Evolutionary conservation across 2,113 vertebrate genomes (phyloP).

Genomic region (Tyto alba): DNA sequence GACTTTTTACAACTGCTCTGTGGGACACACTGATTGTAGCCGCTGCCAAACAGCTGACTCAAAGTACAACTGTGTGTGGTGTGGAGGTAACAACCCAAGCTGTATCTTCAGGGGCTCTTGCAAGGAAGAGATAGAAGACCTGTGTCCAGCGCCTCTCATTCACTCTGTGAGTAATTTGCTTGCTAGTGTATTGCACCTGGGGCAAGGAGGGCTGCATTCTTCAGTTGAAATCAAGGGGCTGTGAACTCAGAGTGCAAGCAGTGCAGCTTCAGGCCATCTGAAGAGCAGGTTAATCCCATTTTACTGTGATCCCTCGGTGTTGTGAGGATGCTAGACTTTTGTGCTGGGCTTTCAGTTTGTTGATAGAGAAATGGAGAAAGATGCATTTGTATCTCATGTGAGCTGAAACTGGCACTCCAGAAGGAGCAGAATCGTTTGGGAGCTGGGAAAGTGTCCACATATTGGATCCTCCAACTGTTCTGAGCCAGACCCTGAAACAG

Average conservation of each 20-base stretch:
- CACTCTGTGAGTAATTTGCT: constrained; percentile 76
- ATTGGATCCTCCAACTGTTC: background rate
- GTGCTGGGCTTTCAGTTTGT: background rate
- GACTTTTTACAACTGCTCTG: constrained; percentile 92
- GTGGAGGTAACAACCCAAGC: constrained; percentile 75
- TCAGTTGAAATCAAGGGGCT: background rate
- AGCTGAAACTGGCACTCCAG: background rate
- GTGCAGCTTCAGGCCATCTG: background rate
- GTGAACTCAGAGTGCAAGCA: background rate
- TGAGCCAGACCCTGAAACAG: background rate
- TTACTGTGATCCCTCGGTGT: background rate
- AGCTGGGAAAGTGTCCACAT: background rate
- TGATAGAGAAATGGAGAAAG: background rate
- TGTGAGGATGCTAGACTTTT: background rate
- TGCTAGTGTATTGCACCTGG: background rate
- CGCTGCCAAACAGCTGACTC: constrained; percentile 87
- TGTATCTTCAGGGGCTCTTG: constrained; percentile 86
- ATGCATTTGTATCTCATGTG: background rate
- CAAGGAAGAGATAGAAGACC: constrained; percentile 75
- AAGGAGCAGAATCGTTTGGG: background rate
- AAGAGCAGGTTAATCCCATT: background rate
- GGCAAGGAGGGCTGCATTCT: background rate
- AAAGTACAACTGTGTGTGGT: constrained; percentile 93
- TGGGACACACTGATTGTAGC: constrained; percentile 92
- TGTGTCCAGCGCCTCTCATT: constrained; percentile 91